These are phyloP conservation scores for Lonchura striata DNA, from an alignment of 2,113 vertebrate genomes.

Conservation along the genomic window DNA sequence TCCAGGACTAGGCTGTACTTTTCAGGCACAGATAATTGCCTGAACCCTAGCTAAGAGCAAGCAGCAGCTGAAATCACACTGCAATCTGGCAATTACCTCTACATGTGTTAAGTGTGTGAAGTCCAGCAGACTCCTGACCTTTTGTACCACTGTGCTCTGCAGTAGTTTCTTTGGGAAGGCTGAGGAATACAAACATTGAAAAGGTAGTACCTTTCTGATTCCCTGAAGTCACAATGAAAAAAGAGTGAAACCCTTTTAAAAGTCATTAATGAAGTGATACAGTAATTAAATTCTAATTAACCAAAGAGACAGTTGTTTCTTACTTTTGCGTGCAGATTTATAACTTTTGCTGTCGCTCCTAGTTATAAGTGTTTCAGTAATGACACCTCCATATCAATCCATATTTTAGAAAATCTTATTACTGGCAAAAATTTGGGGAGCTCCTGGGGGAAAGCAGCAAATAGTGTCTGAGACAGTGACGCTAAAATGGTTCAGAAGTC, in stretches of 20 bases:
- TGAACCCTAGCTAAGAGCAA: background rate
- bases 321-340: background rate
- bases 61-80: background rate
- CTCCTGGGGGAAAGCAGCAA: background rate
- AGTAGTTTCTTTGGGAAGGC: background rate
- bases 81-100: background rate
- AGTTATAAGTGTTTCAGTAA: background rate
- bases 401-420: background rate
- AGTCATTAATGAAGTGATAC: background rate
- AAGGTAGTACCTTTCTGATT: background rate
- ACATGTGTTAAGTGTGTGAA: background rate
- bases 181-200: background rate
- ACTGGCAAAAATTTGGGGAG: background rate
- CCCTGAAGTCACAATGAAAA: background rate
- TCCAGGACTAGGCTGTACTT: background rate
- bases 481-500: background rate
- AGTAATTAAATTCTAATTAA: slow-evolving; percentile 25
- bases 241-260: background rate
- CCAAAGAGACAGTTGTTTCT: background rate
- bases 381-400: background rate
- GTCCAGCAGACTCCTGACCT: background rate
- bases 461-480: background rate
- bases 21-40: background rate
- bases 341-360: background rate
- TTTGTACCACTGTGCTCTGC: background rate